Conservation (phyloP, 2,888 invertebrate species). For the Stenolophus ochropezus region DNA sequence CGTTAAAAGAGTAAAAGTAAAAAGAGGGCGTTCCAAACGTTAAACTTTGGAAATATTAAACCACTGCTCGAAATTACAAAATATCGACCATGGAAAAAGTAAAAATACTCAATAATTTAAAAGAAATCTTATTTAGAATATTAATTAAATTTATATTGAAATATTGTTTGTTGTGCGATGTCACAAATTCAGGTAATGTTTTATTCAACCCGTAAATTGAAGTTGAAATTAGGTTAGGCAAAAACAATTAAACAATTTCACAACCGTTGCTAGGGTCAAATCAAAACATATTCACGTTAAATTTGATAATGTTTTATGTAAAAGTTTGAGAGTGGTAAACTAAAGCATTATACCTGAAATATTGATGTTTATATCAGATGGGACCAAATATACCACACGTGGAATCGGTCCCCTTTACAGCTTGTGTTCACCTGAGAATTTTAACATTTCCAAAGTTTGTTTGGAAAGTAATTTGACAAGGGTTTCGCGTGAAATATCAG, state of each 20-base stretch:
- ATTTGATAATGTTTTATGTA: slow-evolving; percentile 24
- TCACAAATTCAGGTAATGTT: neutral
- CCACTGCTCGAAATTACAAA: slow-evolving; percentile 15
- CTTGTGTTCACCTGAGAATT: slow-evolving; percentile 53
- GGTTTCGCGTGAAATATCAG: slow-evolving; percentile 49
- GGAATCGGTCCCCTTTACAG: slow-evolving; percentile 9
- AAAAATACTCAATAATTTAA: neutral
- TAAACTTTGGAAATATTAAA: slow-evolving; percentile 41
- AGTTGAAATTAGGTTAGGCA: neutral
- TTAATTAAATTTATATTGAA: too few relatives aligned
- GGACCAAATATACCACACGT: slow-evolving; percentile 32
- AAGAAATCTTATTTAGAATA: neutral
- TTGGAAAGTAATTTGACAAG: slow-evolving; percentile 55
- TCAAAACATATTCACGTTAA: slow-evolving; percentile 12
- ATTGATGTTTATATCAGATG: slow-evolving; percentile 51
- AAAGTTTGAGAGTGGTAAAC: slow-evolving; percentile 13
- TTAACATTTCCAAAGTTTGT: slow-evolving; percentile 52
- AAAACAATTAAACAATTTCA: slow-evolving; percentile 16
- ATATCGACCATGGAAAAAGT: neutral
- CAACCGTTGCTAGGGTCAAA: neutral
- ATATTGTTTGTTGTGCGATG: neutral
- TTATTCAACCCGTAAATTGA: slow-evolving; percentile 1
- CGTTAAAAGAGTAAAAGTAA: slow-evolving; percentile 25
- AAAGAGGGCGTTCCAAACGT: slow-evolving; percentile 31
- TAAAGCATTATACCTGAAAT: slow-evolving; percentile 48